Evolutionary conservation across 1,140 invertebrate species (phyloP).

Genomic region (Drosophila melanica): DNA sequence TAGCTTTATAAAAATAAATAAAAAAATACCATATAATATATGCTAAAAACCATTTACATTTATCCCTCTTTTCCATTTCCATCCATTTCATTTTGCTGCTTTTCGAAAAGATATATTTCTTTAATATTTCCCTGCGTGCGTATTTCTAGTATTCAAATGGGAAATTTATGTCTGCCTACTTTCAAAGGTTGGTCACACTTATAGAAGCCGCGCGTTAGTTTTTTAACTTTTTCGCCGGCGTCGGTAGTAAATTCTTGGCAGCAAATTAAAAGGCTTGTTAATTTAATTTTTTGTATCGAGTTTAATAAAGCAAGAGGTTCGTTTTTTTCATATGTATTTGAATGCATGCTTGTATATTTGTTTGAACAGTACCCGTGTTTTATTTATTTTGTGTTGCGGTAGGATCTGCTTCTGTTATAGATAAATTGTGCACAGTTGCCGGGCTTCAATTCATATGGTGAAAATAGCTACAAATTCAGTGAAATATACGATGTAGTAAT

Average conservation of each 20-base stretch:
- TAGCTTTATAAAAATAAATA: no score
- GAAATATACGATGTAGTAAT: constrained; percentile 3
- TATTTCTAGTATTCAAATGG: background rate
- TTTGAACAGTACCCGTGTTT: background rate
- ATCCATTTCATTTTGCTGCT: no score
- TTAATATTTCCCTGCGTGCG: no score
- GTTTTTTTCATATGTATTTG: background rate
- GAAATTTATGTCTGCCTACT: constrained; percentile 7
- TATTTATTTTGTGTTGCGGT: constrained; percentile 44
- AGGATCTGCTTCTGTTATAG: constrained; percentile 41
- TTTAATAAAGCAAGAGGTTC: constrained; percentile 29
- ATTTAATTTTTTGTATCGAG: background rate
- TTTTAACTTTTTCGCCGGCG: constrained; percentile 45
- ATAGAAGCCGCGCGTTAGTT: constrained; percentile 34
- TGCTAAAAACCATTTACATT: no score
- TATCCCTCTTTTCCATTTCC: no score
- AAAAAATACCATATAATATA: no score
- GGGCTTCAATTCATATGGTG: constrained; percentile 25
- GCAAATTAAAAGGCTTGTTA: background rate
- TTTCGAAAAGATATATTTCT: no score
- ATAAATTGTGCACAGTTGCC: constrained; percentile 46
- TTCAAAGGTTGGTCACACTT: constrained; percentile 12
- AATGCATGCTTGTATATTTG: background rate
- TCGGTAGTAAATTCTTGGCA: constrained; percentile 14
- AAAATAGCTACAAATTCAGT: constrained; percentile 5